Percentiles rank a stretch among this genome's conserved stretches.
These are phyloP conservation scores for Pseudomyrmex dendroicus DNA, from an alignment of 1,140 invertebrate species.

Conservation along the genomic window DNA sequence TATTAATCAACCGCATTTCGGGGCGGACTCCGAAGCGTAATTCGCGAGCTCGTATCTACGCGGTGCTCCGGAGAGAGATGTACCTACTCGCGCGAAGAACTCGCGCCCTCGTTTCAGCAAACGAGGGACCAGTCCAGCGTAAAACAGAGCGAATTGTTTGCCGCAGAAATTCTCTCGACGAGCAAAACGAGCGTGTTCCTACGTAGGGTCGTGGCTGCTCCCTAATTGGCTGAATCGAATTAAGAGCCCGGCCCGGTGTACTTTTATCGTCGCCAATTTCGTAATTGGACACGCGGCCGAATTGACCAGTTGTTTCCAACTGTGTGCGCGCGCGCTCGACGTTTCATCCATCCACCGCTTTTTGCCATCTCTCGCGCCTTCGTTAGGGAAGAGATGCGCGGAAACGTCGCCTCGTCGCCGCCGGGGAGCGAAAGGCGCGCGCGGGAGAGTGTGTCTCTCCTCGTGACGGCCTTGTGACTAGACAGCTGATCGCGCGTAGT, in stretches of 20 bases:
- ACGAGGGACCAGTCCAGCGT: background rate
- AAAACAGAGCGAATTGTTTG: slow-evolving; percentile 12
- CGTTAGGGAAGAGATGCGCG: slow-evolving; percentile 35
- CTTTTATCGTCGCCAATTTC: slow-evolving; percentile 79
- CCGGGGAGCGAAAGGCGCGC: no score
- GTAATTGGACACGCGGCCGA: slow-evolving; percentile 79
- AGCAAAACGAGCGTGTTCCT: slow-evolving; percentile 19
- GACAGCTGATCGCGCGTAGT: slow-evolving; percentile 50
- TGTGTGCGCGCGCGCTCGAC: slow-evolving; percentile 68
- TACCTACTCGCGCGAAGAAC: background rate
- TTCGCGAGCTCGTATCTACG: background rate
- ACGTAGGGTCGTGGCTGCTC: background rate
- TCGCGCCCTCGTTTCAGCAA: background rate
- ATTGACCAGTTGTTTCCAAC: slow-evolving; percentile 83
- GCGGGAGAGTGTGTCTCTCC: slow-evolving; percentile 35
- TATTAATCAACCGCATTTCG: slow-evolving; percentile 17
- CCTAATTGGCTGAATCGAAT: slow-evolving; percentile 83
- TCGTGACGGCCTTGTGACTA: slow-evolving; percentile 35
- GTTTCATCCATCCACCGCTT: slow-evolving; percentile 70
- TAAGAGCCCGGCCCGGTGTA: slow-evolving; percentile 73
- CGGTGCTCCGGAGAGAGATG: slow-evolving; percentile 2
- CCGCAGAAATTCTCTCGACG: slow-evolving; percentile 32
- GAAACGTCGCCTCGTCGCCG: slow-evolving; percentile 11
- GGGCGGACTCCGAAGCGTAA: no score
- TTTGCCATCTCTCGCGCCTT: slow-evolving; percentile 47